Base-by-base conservation (phyloP, 1,140 invertebrate species). In the Drosophila nebulosa region DNA sequence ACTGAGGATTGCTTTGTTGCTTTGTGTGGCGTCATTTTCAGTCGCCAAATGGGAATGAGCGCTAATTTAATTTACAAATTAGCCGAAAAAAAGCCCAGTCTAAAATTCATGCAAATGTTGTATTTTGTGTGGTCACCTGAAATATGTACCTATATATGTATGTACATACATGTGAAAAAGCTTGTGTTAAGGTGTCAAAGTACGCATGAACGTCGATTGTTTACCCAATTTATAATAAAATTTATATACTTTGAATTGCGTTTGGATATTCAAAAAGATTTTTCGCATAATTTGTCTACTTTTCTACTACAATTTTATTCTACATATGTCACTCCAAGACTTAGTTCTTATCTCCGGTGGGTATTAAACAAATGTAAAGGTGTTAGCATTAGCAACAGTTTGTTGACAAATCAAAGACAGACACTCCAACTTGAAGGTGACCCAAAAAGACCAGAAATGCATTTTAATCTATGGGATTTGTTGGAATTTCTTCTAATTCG, bases 61-160 rank as follows among this genome's bases (percentile, higher is more conserved):
- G 56, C 56, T 58, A 58, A 58, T 58, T 58, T 58, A 58, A 58
- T 58, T 58, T 58, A 58, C 56, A 58, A 58, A 58, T 58, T 58
- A 58, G 27, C 21, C 56, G 27, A 46, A 46, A 21, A 46, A 46
- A 46, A 46, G 1, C 6, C 16, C 52, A 55, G 26, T 32, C 52
- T 7, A 16, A 55, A 55, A 30, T 32, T n/a, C 26, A 55, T 18
- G 26, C 14, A 55, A 55, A 26, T 55, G 14, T 55, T 26, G 18
- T 12, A 1, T 22, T 22, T 21, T 51, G 10, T 32, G 2, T 32
- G 39, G 16, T 18, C 26, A 55, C 52, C 27, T 30, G 52, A 18
- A 55, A 16, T 30, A 30, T 3, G n/a, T n/a, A 12, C 16, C 3
- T 16, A 36, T 6, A 6, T 32, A n/a, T 14, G n/a, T 32, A n/a